Base-by-base conservation (phyloP, 2,888 invertebrate species). In the Ditula angustiorana region DNA sequence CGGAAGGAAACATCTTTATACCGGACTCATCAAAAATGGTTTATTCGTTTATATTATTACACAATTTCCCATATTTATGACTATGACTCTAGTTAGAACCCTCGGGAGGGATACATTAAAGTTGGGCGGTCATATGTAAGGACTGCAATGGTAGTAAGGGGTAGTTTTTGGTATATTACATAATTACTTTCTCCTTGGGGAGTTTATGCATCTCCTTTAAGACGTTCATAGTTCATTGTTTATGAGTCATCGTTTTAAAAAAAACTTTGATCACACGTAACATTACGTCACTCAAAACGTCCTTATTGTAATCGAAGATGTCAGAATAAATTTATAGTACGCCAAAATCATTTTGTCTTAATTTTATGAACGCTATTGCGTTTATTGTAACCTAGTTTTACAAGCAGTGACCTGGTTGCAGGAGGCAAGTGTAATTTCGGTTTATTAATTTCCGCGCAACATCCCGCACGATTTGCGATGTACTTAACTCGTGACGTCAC, bases 361-460 rank as follows among this genome's bases (percentile, higher is more conserved):
- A 69, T 76, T 74, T 70, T 71, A 74, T 71, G 65, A 71, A 74
- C 72, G 76, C 78, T 75, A 67, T 79, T 79, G 78, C 79, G 74
- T 78, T 80, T 73, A 67, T 71, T 79, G 73, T 85, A 83, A 85
- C 86, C 85, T 79, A 85, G 76, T 86, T 86, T 81, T 71, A 75
- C 76, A 74, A 81, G 76, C 76, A 75, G 71, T 77, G 82, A 75
- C 82, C 82, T 78, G 78, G 77, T 83, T 80, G 74, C 75, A 79
- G 73, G 76, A 80, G 86, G 90, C 87, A 87, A 84, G 82, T 79
- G 79, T 86, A 82, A 86, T 86, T 86, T 84, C 72, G 76, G 79
- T 82, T 85, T 82, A 86, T 85, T 90, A 88, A 89, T 89, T 89
- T 88, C 88, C 87, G 81, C 80, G 82, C 84, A 76, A 76, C 76